Percentiles rank a stretch among this genome's conserved stretches.
phyloP scores from a whole-genome alignment of 2,888 invertebrate species.

The Ophraella communa region DNA sequence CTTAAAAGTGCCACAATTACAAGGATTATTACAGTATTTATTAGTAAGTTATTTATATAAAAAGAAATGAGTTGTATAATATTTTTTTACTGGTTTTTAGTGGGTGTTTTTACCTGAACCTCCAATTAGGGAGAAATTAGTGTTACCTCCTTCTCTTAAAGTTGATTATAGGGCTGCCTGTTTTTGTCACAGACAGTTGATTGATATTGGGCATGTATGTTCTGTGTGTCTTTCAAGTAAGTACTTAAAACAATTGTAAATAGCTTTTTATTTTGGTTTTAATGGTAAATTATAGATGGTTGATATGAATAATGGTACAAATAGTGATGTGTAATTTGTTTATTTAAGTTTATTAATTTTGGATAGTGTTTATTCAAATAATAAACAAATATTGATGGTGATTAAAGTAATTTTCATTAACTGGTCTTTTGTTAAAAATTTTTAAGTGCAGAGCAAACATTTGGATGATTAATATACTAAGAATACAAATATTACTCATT shows the following conservation, averaged over 20 bases:
- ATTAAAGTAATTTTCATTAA: no score
- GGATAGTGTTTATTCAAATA: no score
- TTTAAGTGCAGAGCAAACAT: no score
- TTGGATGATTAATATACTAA: no score
- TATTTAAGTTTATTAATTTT: no score
- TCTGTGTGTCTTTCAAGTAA: conserved; percentile 95
- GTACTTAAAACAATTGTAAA: conserved; percentile 47
- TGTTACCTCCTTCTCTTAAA: conserved; percentile 86
- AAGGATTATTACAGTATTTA: conserved; percentile 85
- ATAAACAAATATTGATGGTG: no score
- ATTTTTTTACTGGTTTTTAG: conserved; percentile 61
- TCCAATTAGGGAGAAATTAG: conserved; percentile 78
- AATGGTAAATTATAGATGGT: no score
- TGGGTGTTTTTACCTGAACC: conserved; percentile 95
- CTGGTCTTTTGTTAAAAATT: no score
- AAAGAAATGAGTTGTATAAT: background rate
- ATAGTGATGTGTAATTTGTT: no score
- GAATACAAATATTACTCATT: no score
- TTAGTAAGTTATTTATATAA: conserved; percentile 65
- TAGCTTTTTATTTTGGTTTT: conserved; percentile 75
- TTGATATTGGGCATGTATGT: conserved; percentile 97
- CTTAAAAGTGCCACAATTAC: conserved; percentile 84
- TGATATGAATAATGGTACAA: no score
- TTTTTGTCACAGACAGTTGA: conserved; percentile 94
- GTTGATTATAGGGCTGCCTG: conserved; percentile 98